phyloP scores from a whole-genome alignment of 37 sponge, comb jelly and placozoan genomes.

The Hexactinellida sp. region DNA sequence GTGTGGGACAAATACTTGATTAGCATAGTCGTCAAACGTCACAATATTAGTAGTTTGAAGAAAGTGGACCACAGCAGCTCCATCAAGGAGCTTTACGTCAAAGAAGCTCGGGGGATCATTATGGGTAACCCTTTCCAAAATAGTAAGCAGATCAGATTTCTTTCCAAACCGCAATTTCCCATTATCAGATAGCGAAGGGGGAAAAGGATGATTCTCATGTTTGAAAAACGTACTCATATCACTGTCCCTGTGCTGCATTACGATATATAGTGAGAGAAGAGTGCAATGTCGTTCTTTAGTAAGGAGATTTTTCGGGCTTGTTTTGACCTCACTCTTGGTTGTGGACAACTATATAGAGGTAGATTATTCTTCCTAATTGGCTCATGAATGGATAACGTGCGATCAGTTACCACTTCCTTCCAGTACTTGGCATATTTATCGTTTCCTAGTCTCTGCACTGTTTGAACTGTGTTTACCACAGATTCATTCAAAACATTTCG shows the following conservation, averaged over 20 bases:
- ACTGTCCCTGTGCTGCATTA: neutral
- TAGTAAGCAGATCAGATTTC: neutral
- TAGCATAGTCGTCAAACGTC: neutral
- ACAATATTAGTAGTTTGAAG: neutral
- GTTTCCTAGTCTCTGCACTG: too few species aligned
- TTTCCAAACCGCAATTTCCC: neutral
- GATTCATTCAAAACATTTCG: neutral
- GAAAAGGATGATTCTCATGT: neutral
- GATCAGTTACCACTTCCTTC: too few species aligned
- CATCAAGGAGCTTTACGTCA: neutral
- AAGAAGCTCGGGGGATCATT: neutral
- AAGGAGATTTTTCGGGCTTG: neutral
- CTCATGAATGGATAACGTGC: neutral
- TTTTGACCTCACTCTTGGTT: too few species aligned
- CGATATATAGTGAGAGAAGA: too few species aligned
- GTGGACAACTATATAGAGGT: neutral
- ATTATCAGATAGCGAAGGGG: neutral
- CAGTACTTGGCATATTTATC: too few species aligned
- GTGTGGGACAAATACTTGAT: too few species aligned
- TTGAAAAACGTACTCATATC: constrained; percentile 9
- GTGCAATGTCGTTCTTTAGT: neutral
- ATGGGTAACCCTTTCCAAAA: neutral
- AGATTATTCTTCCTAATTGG: neutral
- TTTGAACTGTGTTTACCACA: neutral
- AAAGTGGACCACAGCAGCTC: neutral